A percentile compares a stretch with the other conserved stretches of the same genome.
These are phyloP conservation scores for Malurus cyaneus DNA, from an alignment of 2,113 vertebrate species.

Conservation along the genomic window DNA sequence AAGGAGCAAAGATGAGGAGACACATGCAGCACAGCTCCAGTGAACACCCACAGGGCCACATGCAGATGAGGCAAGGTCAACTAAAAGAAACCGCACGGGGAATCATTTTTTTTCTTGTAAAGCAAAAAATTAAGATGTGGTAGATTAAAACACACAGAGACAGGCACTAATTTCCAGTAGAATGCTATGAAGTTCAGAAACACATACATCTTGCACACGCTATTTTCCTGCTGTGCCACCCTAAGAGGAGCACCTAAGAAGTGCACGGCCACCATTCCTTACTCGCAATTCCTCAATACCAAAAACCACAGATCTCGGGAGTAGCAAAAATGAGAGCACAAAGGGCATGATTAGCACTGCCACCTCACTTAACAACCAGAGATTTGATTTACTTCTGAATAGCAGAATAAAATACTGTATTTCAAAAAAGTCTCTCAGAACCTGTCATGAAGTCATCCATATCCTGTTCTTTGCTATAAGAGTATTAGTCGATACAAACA, in stretches of 20 bases:
- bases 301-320: neutral
- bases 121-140: neutral
- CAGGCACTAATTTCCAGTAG: neutral
- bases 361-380: neutral
- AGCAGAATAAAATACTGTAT: neutral
- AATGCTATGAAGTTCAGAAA: neutral
- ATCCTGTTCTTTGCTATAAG: neutral
- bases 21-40: neutral
- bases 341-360: accelerated
- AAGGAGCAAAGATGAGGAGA: neutral
- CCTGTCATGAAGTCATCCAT: neutral
- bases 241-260: neutral
- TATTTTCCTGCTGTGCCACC: neutral
- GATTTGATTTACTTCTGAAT: neutral
- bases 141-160: neutral
- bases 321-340: neutral
- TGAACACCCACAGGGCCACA: accelerated
- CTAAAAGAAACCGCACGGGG: neutral
- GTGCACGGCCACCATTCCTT: neutral
- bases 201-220: neutral
- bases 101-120: neutral
- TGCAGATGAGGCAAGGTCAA: neutral
- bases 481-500: neutral
- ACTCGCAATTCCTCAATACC: neutral
- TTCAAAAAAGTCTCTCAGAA: neutral